A percentile compares a stretch with the other conserved stretches of the same genome.
These are phyloP conservation scores for Hippopotamyrus pictus DNA, from an alignment of 2,797 vertebrate species.

Conservation along the genomic window DNA sequence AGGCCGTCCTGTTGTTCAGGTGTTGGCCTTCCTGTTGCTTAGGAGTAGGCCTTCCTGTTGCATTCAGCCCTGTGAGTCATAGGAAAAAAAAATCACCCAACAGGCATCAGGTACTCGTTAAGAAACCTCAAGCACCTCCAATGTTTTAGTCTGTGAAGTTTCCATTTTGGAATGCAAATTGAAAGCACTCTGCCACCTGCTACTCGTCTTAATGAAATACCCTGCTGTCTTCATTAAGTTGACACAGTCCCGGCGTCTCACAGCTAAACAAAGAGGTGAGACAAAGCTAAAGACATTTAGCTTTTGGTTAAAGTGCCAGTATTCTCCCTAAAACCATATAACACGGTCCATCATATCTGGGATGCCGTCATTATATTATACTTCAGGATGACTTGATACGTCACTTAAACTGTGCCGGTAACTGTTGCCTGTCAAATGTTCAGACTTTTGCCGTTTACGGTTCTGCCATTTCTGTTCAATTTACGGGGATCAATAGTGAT, in stretches of 20 bases:
- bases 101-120: not conserved
- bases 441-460: not conserved
- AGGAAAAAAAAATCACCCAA: not conserved
- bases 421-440: not conserved
- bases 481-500: slow-evolving; percentile 13
- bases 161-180: not conserved
- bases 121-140: not conserved
- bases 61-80: not conserved
- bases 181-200: not conserved
- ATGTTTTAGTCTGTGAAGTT: slow-evolving; percentile 2
- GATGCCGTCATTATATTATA: not conserved
- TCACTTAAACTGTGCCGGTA: not conserved
- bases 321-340: not conserved
- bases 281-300: not conserved
- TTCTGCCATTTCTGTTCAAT: slow-evolving; percentile 4
- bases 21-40: not conserved
- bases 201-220: not conserved
- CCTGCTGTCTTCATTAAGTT: not conserved
- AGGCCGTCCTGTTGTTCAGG: not conserved
- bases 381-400: not conserved
- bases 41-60: not conserved
- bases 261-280: not conserved
- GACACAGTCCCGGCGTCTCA: not conserved
- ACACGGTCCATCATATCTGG: not conserved
- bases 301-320: not conserved